Base-by-base conservation (phyloP, 2,888 invertebrate genomes). In the Philereme transversata region DNA sequence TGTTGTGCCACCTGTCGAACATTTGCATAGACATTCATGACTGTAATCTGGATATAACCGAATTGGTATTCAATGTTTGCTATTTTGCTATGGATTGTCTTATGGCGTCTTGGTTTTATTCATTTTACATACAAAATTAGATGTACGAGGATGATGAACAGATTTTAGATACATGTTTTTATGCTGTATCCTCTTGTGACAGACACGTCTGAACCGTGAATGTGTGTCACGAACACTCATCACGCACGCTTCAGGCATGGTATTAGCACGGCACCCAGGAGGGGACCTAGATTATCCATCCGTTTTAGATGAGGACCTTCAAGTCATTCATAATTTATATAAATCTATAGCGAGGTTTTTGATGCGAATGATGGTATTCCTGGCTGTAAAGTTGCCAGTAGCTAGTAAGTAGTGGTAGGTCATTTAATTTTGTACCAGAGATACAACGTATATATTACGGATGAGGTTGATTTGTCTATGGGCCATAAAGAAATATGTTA, bases 1-100 rank as follows among this genome's bases (percentile, higher is more conserved):
- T 57, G 60, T 58, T 57, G 46, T 57, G 47, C 47, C 59, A 65
- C 54, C 57, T 63, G 62, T 62, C 54, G 50, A 51, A 54, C n/a
- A 55, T 48, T 62, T 55, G 62, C 62, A 62, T 55, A 58, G 51
- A 58, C 44, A 58, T 57, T 53, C 50, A 54, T 51, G 57, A 50
- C 51, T 57, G 54, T 47, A 45, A 51, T 62, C 52, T 57, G 54
- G 44, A 11, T n/a, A 9, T 35, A 55, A 44, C 11, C 5, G 5
- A 45, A 36, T 51, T 53, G 44, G 48, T 49, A 55, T 55, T 51
- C 46, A 33, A 6, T 6, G 40, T 35, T 52, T 6, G 53, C 52
- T 5, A 11, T 51, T 11, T 11, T 5, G 36, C 36, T 9, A 53
- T 33, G 10, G 43, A 36, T 8, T 51, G 47, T 43, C 10, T 11